Percentiles rank a stretch among this genome's conserved stretches.
phyloP scores from a whole-genome alignment of 2,797 vertebrate species.

The Rhynchonycteris naso region DNA sequence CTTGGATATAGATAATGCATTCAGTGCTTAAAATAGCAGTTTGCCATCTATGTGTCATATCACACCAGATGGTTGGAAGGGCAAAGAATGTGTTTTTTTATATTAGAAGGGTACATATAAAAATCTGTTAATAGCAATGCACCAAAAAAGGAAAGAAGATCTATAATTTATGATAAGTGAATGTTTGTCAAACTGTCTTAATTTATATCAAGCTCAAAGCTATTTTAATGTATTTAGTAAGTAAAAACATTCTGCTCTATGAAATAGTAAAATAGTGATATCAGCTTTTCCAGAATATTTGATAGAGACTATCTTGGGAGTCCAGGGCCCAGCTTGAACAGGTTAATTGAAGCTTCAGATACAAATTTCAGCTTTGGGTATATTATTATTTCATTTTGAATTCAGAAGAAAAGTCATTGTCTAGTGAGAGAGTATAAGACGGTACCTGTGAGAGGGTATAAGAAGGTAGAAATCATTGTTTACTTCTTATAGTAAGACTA shows the following conservation, averaged over 20 bases:
- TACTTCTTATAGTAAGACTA: background rate
- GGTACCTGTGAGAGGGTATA: too few species aligned
- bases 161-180: constrained; percentile 70
- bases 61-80: constrained; percentile 75
- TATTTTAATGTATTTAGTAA: constrained; percentile 71
- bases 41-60: constrained; percentile 72
- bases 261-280: constrained; percentile 25
- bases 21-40: constrained; percentile 78
- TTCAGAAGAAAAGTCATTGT: background rate
- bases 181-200: constrained; percentile 76
- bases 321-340: background rate
- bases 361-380: background rate
- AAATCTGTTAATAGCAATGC: constrained; percentile 66
- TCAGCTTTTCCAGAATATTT: background rate
- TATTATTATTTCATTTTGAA: constrained; percentile 1
- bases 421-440: background rate
- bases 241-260: constrained; percentile 54
- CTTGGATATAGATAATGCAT: constrained; percentile 77
- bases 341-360: background rate
- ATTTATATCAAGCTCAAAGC: constrained; percentile 62
- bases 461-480: background rate
- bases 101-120: constrained; percentile 58
- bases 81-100: constrained; percentile 58
- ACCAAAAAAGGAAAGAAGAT: constrained; percentile 32
- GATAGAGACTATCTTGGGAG: background rate